Conservation (phyloP, 2,113 vertebrate species). For the Pimephales promelas region DNA sequence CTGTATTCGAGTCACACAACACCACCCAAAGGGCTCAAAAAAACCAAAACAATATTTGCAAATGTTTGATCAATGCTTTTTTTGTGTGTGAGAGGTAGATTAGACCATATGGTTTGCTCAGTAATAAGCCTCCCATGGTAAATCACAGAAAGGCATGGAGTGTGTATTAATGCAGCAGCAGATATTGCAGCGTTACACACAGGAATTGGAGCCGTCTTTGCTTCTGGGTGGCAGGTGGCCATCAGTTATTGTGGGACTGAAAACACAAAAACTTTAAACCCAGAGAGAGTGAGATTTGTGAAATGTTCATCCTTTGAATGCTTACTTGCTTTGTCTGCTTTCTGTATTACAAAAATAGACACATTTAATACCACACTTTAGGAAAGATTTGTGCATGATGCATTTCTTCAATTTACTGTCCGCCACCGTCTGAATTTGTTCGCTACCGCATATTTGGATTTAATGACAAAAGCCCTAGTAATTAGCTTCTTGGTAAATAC, state of each 20-base stretch:
- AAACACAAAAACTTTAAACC: conserved; percentile 48
- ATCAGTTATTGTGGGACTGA: conserved; percentile 52
- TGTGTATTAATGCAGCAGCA: conserved; percentile 49
- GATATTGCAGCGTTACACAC: conserved; percentile 55
- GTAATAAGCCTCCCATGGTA: conserved; percentile 61
- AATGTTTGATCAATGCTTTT: conserved; percentile 70
- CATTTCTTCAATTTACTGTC: conserved; percentile 14
- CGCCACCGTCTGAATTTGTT: conserved; percentile 7
- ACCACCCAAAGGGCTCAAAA: conserved; percentile 39
- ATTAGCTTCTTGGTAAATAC: conserved; percentile 12
- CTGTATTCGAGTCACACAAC: conserved; percentile 38
- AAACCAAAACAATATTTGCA: conserved; percentile 50
- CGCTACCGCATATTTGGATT: conserved; percentile 22
- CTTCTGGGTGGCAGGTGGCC: conserved; percentile 66
- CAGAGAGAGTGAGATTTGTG: neutral
- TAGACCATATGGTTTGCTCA: conserved; percentile 64
- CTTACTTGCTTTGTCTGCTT: conserved; percentile 10
- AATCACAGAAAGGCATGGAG: conserved; percentile 56
- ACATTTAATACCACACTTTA: conserved; percentile 4
- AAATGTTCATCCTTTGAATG: conserved; percentile 28
- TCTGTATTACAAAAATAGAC: conserved; percentile 24
- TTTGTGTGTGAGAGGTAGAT: conserved; percentile 57
- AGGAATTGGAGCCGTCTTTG: conserved; percentile 63
- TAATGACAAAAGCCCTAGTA: conserved; percentile 29
- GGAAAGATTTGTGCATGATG: neutral